Conservation (phyloP, 2,888 invertebrate species). For the Brenthis ino region DNA sequence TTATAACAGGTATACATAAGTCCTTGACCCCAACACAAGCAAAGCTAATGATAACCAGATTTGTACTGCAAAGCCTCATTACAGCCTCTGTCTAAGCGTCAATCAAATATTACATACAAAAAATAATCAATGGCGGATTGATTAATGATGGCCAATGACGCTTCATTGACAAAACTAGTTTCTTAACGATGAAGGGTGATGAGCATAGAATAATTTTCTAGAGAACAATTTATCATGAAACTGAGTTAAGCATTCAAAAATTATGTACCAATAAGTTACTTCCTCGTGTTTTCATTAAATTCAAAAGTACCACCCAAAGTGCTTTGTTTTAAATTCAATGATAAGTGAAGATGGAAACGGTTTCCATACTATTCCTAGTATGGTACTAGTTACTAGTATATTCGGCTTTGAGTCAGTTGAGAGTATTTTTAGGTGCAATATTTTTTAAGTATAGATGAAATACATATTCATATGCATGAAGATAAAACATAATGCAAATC, state of each 20-base stretch:
- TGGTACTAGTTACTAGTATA: too few species aligned
- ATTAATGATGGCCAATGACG: constrained; percentile 63
- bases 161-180: constrained; percentile 59
- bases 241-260: not conserved
- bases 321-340: too few species aligned
- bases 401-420: too few species aligned
- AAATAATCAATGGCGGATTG: constrained; percentile 66
- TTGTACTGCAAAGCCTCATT: constrained; percentile 57
- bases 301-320: too few species aligned
- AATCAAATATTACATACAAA: constrained; percentile 59
- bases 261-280: constrained; percentile 1
- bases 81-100: constrained; percentile 74
- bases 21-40: constrained; percentile 35
- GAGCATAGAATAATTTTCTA: constrained; percentile 20
- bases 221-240: constrained; percentile 23
- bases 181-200: constrained; percentile 32
- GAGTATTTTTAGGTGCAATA: not conserved
- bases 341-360: too few species aligned
- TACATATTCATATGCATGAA: not conserved
- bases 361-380: too few species aligned
- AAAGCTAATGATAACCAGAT: constrained; percentile 30
- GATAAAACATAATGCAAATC: not conserved
- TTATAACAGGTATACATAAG: not conserved
- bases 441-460: not conserved
- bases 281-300: not conserved